These are phyloP conservation scores for Lipotes vexillifer DNA, from an alignment of 2,113 vertebrate species.

Conservation along the genomic window DNA sequence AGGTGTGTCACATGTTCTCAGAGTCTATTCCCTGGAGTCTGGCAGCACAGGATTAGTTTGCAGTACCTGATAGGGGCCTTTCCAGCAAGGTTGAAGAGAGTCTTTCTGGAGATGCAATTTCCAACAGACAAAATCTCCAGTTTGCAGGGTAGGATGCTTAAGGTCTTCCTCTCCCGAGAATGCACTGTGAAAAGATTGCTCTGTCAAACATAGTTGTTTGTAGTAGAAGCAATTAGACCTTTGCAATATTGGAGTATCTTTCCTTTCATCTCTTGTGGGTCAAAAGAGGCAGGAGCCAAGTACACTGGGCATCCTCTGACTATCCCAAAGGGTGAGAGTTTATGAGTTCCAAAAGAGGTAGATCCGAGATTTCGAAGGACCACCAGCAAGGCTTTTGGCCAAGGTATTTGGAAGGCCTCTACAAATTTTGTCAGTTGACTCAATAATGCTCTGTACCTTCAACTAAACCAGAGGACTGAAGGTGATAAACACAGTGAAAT, in stretches of 20 bases:
- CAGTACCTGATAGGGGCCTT: neutral
- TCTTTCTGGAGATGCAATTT: neutral
- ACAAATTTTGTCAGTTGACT: neutral
- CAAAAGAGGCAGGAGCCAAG: neutral
- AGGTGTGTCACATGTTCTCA: neutral
- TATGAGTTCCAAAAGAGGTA: neutral
- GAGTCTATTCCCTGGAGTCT: neutral
- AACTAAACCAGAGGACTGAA: neutral
- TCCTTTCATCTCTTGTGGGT: neutral
- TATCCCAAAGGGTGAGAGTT: neutral
- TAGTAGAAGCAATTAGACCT: neutral
- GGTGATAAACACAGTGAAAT: neutral
- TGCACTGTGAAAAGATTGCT: neutral
- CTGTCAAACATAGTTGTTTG: neutral
- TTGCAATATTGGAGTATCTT: neutral
- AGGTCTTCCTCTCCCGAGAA: neutral
- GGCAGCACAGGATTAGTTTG: neutral
- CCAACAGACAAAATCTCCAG: neutral
- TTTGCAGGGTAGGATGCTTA: neutral
- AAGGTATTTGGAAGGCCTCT: neutral
- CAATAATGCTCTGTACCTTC: neutral
- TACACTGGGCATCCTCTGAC: neutral
- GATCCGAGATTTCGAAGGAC: neutral
- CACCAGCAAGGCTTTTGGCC: neutral
- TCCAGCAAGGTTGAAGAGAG: neutral